Conservation (phyloP, 1,140 invertebrate species). For the Drosophila simulans region DNA sequence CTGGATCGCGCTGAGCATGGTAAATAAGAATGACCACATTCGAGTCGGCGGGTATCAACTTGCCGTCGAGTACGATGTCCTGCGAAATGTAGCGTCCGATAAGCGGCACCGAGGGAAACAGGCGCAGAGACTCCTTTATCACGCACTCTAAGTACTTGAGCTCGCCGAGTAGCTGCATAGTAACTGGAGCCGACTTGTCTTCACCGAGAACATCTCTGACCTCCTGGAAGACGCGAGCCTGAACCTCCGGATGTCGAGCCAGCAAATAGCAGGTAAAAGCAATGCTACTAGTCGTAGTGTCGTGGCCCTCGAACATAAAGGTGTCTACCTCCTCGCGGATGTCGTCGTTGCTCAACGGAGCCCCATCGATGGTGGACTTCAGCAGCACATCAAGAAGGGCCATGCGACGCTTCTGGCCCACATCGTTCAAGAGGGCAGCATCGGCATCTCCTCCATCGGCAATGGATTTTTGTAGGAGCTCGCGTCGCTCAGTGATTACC, state of each 20-base stretch:
- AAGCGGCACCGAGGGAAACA: slow-evolving; percentile 90
- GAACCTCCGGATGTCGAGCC: slow-evolving; percentile 86
- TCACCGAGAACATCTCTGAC: slow-evolving; percentile 86
- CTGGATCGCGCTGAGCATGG: slow-evolving; percentile 85
- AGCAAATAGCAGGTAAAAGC: slow-evolving; percentile 86
- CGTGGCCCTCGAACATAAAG: slow-evolving; percentile 92
- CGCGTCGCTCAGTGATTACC: slow-evolving; percentile 86
- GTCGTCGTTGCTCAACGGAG: slow-evolving; percentile 87
- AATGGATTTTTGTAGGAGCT: slow-evolving; percentile 67
- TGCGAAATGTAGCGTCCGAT: slow-evolving; percentile 86
- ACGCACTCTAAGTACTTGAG: slow-evolving; percentile 86
- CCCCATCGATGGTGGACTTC: slow-evolving; percentile 86
- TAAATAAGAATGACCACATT: slow-evolving; percentile 84
- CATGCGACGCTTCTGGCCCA: slow-evolving; percentile 87
- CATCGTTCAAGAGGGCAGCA: slow-evolving; percentile 31
- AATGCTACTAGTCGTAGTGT: slow-evolving; percentile 88
- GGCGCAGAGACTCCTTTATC: slow-evolving; percentile 87
- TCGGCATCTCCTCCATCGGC: slow-evolving; percentile 19
- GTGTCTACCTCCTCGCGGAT: slow-evolving; percentile 91
- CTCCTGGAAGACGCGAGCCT: slow-evolving; percentile 87
- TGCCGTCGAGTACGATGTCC: slow-evolving; percentile 84
- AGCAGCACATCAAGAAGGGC: slow-evolving; percentile 92
- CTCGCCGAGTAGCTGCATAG: slow-evolving; percentile 64
- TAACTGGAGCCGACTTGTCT: slow-evolving; percentile 57
- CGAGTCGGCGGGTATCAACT: slow-evolving; percentile 81